Evolutionary conservation across 2,888 invertebrate species (phyloP), one percentile per base, ranked within the genome.

Genomic region (Drosophila paranaensis): DNA sequence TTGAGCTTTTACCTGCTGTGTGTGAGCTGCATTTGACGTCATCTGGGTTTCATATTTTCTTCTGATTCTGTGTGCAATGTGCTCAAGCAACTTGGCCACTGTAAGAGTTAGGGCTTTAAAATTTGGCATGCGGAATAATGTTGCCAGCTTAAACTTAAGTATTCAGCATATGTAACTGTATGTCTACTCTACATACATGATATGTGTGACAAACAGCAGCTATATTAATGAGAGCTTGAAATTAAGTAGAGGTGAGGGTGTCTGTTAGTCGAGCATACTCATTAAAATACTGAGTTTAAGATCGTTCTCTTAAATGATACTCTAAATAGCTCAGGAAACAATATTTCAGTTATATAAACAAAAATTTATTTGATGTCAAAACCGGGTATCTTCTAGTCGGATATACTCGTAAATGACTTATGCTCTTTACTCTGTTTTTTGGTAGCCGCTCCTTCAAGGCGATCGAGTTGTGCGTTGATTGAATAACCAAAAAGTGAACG

Each of bases 11-110:
- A 67, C 61, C 71, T 67, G 66, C 10, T 9, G 14, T 20, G 33
- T 53, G 9, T 53, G 14, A 14, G 56, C 25, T 56, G 60, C 73
- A 66, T 71, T 81, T 76, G 77, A 81, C 84, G 89, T 86, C 75
- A 88, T 70, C 54, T 48, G 37, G 10, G 13, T n/a, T 10, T 60
- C 40, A 46, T 16, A 35, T 16, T 30, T 16, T 30, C n/a, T 30
- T 10, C 13, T 6, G 6, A 25, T 51, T 48, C 13, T 46, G 14
- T 20, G 27, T 33, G 30, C 43, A n/a, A 0, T 20, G 27, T 14
- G 16, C 20, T 20, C 8, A 55, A 30, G 25, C n/a, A 25, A 20
- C 43, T 45, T 2, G 27, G 13, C n/a, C 3, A n/a, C 13, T 48
- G 6, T n/a, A 16, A 50, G 37, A 50, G 6, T 20, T 11, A 20